Percentiles rank a stretch among this genome's conserved stretches.
These are phyloP conservation scores for Darevskia mixta DNA, from an alignment of 2,797 vertebrate species.

Conservation along the genomic window DNA sequence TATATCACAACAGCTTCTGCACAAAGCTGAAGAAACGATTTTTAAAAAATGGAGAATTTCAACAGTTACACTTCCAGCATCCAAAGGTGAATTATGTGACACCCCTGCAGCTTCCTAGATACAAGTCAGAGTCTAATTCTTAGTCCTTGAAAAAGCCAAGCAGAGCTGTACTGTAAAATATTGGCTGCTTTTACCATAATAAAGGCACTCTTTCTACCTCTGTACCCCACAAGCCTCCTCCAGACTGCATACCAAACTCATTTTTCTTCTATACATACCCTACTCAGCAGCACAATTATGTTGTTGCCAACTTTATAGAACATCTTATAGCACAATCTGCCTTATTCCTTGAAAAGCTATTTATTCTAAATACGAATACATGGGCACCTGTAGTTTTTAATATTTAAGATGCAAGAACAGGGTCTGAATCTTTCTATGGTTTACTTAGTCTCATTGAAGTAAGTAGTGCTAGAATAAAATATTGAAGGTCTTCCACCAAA, in stretches of 20 bases:
- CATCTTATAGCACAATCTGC: background rate
- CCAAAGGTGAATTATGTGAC: background rate
- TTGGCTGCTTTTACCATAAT: background rate
- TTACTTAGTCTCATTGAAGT: background rate
- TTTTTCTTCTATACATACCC: background rate
- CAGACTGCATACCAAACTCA: background rate
- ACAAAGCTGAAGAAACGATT: too few species aligned
- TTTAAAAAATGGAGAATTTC: background rate
- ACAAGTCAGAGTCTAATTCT: background rate
- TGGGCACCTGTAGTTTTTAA: background rate
- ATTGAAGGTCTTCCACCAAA: too few species aligned
- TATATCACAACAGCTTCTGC: background rate
- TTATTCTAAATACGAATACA: background rate
- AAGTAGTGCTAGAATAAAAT: background rate
- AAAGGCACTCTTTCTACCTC: background rate
- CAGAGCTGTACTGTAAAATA: background rate
- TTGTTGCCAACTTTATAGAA: background rate
- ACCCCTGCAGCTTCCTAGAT: background rate
- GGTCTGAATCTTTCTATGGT: background rate
- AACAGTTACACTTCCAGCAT: background rate
- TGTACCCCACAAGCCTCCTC: background rate
- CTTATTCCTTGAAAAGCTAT: background rate
- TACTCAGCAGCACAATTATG: background rate
- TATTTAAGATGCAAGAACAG: background rate
- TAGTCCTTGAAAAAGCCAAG: background rate